Percentiles rank a stretch among this genome's conserved stretches.
These are phyloP conservation scores for Salticus scenicus DNA, from an alignment of 2,888 invertebrate species.

Conservation along the genomic window DNA sequence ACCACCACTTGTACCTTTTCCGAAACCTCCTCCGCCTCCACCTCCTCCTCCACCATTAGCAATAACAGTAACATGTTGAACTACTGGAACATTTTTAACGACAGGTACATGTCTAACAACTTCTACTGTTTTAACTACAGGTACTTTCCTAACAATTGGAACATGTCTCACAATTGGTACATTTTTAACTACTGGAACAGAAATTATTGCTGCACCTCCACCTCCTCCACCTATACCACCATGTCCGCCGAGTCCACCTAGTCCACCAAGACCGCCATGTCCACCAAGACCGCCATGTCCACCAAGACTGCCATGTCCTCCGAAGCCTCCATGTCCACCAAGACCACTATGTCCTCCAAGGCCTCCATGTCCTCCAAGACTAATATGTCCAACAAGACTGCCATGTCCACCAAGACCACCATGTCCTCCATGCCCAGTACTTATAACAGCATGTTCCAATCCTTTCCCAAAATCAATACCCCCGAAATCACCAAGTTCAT, in stretches of 20 bases:
- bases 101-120: neutral
- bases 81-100: neutral
- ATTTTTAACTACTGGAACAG: neutral
- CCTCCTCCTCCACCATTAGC: neutral
- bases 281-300: neutral
- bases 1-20: neutral
- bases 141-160: neutral
- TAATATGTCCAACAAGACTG: neutral
- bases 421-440: neutral
- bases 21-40: neutral
- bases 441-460: neutral
- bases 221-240: neutral
- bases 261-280: no score
- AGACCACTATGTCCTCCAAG: neutral
- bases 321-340: neutral
- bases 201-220: neutral
- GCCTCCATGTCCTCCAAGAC: neutral
- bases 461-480: neutral
- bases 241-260: neutral
- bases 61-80: neutral
- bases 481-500: neutral
- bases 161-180: neutral
- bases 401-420: neutral
- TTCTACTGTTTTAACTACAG: neutral
- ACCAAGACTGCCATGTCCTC: neutral